Evolutionary conservation across 2,888 invertebrate genomes (phyloP).

Genomic region (Drosophila kuntzei): DNA sequence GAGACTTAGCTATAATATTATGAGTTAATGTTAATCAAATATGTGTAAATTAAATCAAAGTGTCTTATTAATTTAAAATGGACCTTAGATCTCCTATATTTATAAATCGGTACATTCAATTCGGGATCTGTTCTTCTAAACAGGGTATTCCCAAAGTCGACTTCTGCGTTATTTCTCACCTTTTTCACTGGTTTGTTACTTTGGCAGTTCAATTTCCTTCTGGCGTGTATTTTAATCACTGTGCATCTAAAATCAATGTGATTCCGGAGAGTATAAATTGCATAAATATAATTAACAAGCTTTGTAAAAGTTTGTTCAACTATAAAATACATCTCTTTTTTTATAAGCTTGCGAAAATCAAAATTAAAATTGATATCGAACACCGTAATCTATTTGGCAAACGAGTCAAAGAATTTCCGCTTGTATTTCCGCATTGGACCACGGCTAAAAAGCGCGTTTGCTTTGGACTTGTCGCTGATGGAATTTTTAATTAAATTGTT

Average conservation of each 20-base stretch:
- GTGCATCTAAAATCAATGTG: conserved; percentile 43
- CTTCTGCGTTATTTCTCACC: not conserved
- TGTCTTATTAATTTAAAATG: too few relatives aligned
- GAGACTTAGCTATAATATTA: too few relatives aligned
- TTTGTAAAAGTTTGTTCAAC: conserved; percentile 5
- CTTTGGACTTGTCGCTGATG: conserved; percentile 15
- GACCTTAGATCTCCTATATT: too few relatives aligned
- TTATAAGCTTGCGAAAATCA: not conserved
- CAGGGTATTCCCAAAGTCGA: not conserved
- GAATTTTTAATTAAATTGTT: conserved; percentile 57
- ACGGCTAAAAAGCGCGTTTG: not conserved
- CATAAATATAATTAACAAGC: conserved; percentile 46
- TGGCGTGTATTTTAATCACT: conserved; percentile 33
- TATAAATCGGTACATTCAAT: not conserved
- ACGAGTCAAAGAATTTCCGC: conserved; percentile 32
- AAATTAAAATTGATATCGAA: conserved; percentile 24
- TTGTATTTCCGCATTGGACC: conserved; percentile 6
- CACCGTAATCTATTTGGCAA: conserved; percentile 32
- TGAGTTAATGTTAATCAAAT: too few relatives aligned
- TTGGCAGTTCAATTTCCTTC: conserved; percentile 54
- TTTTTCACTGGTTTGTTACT: conserved; percentile 8
- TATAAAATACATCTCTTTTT: not conserved
- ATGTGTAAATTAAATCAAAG: too few relatives aligned
- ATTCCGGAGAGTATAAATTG: conserved; percentile 49
- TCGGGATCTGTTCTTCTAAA: not conserved